phyloP scores from a whole-genome alignment of 2,797 vertebrate species.

The Aplochiton taeniatus region DNA sequence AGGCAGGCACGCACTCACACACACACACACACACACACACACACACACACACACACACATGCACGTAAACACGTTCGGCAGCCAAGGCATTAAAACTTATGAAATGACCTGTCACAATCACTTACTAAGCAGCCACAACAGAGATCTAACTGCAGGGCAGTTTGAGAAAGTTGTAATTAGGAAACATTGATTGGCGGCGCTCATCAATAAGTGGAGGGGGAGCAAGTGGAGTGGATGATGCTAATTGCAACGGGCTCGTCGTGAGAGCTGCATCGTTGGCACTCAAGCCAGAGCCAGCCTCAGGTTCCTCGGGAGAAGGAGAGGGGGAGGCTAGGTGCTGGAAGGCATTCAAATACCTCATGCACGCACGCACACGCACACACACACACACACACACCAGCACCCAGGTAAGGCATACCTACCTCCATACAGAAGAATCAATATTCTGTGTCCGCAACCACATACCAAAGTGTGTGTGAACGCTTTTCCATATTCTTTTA shows the following conservation, averaged over 20 bases:
- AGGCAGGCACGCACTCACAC: neutral
- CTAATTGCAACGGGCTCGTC: constrained; percentile 61
- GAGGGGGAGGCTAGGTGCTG: neutral
- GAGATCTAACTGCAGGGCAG: constrained; percentile 45
- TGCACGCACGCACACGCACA: constrained; percentile 1
- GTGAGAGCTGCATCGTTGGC: constrained; percentile 39
- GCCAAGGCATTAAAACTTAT: neutral
- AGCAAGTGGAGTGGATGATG: constrained; percentile 54
- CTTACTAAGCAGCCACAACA: constrained; percentile 28
- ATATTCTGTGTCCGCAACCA: too few relatives aligned
- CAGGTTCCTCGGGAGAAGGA: constrained; percentile 3
- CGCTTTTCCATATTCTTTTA: too few relatives aligned
- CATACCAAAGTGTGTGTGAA: too few relatives aligned
- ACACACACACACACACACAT: neutral
- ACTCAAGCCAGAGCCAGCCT: constrained; percentile 27
- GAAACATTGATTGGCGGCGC: constrained; percentile 64
- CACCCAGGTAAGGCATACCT: neutral
- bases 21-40: neutral
- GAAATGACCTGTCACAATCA: constrained; percentile 37
- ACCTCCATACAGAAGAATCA: too few relatives aligned
- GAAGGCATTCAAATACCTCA: constrained; percentile 13
- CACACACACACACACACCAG: neutral
- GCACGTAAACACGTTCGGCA: neutral
- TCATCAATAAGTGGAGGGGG: constrained; percentile 57
- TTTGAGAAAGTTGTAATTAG: constrained; percentile 67